A percentile compares a stretch with the other conserved stretches of the same genome.
Evolutionary conservation across 2,888 invertebrate genomes (phyloP).

Genomic region (Tinea semifulvella): DNA sequence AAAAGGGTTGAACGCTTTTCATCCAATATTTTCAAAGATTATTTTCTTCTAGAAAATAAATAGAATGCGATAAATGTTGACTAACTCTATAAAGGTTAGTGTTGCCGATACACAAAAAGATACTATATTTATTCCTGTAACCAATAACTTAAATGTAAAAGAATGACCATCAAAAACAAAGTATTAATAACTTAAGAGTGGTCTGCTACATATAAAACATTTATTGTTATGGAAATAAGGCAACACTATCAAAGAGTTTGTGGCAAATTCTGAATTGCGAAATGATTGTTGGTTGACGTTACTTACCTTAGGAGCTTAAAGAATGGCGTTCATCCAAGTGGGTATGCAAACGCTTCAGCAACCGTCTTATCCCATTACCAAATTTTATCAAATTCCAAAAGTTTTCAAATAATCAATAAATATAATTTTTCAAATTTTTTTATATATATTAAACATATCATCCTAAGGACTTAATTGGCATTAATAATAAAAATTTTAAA

Average conservation of each 20-base stretch:
- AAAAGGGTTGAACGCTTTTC: no score
- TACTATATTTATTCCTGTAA: background rate
- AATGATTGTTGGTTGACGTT: conserved; percentile 21
- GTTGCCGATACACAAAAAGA: no score
- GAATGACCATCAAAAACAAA: background rate
- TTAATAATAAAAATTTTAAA: no score
- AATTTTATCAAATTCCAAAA: conserved; percentile 34
- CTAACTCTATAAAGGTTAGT: background rate
- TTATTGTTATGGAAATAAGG: conserved; percentile 12
- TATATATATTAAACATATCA: background rate
- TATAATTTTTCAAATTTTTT: background rate
- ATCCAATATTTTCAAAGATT: no score
- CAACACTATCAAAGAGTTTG: background rate
- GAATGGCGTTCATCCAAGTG: conserved; percentile 64
- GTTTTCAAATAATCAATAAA: conserved; percentile 14
- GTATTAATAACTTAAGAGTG: background rate
- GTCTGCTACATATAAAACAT: conserved; percentile 4
- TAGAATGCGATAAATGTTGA: no score
- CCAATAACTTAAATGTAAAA: background rate
- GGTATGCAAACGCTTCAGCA: conserved; percentile 48
- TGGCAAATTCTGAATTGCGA: background rate
- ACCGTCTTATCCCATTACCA: conserved; percentile 48
- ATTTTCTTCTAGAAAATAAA: no score
- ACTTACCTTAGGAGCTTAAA: conserved; percentile 57
- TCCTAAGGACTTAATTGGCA: no score